Percentiles rank a stretch among this genome's conserved stretches.
Evolutionary conservation across 2,113 vertebrate species (phyloP).

Genomic region (Channa maculata): DNA sequence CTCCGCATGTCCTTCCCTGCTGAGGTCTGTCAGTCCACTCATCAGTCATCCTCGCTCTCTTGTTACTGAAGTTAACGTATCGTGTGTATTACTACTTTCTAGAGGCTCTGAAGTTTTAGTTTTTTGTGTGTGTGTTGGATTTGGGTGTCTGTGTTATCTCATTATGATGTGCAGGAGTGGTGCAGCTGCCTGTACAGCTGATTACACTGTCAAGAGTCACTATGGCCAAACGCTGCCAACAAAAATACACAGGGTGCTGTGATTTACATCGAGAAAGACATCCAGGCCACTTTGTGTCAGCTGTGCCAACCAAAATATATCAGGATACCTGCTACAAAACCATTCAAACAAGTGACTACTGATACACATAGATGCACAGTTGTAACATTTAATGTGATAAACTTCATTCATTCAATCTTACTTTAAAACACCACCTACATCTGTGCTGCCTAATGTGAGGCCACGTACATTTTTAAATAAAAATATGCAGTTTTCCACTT

Average conservation of each 20-base stretch:
- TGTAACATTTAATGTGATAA: conserved; percentile 1
- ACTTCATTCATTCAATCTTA: neutral
- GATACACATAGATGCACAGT: neutral
- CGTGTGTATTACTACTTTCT: neutral
- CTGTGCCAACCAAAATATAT: conserved; percentile 61
- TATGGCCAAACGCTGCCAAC: conserved; percentile 55
- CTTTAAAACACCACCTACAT: no score
- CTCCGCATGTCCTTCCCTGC: conserved; percentile 2
- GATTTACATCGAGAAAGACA: conserved; percentile 15
- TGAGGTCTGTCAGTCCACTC: neutral
- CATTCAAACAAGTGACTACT: conserved; percentile 26
- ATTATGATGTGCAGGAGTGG: conserved; percentile 32
- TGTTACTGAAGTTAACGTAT: neutral
- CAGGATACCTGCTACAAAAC: conserved; percentile 20
- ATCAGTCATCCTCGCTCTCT: conserved; percentile 28
- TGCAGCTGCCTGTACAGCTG: conserved; percentile 35
- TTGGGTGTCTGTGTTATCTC: conserved; percentile 47
- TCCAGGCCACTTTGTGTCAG: conserved; percentile 41
- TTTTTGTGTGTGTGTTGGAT: neutral
- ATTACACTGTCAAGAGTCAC: conserved; percentile 58
- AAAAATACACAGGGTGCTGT: conserved; percentile 57
- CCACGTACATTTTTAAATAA: no score
- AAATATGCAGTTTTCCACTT: no score
- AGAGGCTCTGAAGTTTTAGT: no score
- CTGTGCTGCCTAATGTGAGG: no score